These are phyloP conservation scores for Ammodytes dubius DNA, from an alignment of 2,113 vertebrate genomes.

Conservation along the genomic window DNA sequence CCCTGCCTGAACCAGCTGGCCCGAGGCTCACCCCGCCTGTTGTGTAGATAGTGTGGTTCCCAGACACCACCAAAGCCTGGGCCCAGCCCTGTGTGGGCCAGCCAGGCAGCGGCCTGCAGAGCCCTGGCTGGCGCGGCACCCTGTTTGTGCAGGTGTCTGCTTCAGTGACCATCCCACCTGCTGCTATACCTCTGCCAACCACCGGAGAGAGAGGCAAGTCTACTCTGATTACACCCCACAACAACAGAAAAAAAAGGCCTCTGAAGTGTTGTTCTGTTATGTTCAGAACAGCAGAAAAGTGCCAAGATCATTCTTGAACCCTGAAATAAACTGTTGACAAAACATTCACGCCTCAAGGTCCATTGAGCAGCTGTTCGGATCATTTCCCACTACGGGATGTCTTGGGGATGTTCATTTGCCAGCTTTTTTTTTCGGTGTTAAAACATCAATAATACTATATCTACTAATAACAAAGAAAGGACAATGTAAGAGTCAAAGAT, in stretches of 20 bases:
- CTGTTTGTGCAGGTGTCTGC: conserved; percentile 93
- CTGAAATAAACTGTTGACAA: not conserved
- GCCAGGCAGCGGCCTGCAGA: conserved; percentile 40
- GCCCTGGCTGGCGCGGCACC: conserved; percentile 33
- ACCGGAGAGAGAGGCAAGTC: conserved; percentile 27
- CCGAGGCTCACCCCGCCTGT: conserved; percentile 31
- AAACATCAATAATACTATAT: not conserved
- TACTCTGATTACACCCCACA: conserved; percentile 1
- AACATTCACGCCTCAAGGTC: not conserved
- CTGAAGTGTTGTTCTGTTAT: not conserved
- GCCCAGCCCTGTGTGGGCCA: conserved; percentile 51
- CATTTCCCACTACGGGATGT: not conserved
- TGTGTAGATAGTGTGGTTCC: conserved; percentile 44
- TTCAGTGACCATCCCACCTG: conserved; percentile 40
- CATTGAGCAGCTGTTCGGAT: not conserved
- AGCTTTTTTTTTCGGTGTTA: conserved; percentile 8
- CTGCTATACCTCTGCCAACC: conserved; percentile 40
- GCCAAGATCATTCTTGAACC: not conserved
- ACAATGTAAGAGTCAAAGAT: not conserved
- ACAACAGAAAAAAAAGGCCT: not conserved
- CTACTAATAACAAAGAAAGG: not conserved
- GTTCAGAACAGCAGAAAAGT: not conserved
- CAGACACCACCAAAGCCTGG: conserved; percentile 41
- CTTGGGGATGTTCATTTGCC: too few relatives aligned
- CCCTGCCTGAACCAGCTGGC: conserved; percentile 41